Evolutionary conservation across 2,113 vertebrate species (phyloP).

Genomic region (Epinephelus lanceolatus): DNA sequence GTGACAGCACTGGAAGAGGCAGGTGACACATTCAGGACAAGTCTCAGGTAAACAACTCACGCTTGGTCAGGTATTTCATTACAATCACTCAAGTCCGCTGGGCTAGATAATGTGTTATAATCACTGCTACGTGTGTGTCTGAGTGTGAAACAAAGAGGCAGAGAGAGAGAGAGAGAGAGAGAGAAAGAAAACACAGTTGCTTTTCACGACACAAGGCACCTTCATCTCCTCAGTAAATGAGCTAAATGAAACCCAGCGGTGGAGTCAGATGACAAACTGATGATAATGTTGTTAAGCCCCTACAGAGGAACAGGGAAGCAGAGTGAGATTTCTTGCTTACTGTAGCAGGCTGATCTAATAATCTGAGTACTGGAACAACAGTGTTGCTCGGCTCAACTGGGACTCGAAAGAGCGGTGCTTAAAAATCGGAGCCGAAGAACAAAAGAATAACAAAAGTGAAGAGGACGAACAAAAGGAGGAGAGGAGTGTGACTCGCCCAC

Average conservation of each 20-base stretch:
- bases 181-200: slow-evolving; percentile 8
- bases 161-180: not conserved
- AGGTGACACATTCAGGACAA: slow-evolving; percentile 69
- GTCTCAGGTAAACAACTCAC: slow-evolving; percentile 61
- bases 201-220: slow-evolving; percentile 27
- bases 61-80: slow-evolving; percentile 69
- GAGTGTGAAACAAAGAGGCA: slow-evolving; percentile 27
- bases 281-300: slow-evolving; percentile 65
- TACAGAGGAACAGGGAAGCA: slow-evolving; percentile 33
- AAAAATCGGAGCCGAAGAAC: slow-evolving; percentile 35
- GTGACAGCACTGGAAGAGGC: slow-evolving; percentile 58
- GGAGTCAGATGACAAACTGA: slow-evolving; percentile 68
- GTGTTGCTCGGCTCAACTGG: slow-evolving; percentile 36
- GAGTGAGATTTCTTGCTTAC: slow-evolving; percentile 60
- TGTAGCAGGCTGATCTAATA: slow-evolving; percentile 67
- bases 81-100: slow-evolving; percentile 55
- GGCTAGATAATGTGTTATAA: slow-evolving; percentile 54
- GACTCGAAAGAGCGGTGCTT: slow-evolving; percentile 53
- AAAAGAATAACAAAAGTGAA: slow-evolving; percentile 47
- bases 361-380: slow-evolving; percentile 38
- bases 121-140: slow-evolving; percentile 28
- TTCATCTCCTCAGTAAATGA: slow-evolving; percentile 61
- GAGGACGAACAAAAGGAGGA: slow-evolving; percentile 57
- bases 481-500: slow-evolving; percentile 58
- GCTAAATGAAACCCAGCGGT: slow-evolving; percentile 60